These are phyloP conservation scores for Nymphalis io DNA, from an alignment of 1,140 invertebrate species.

Conservation along the genomic window DNA sequence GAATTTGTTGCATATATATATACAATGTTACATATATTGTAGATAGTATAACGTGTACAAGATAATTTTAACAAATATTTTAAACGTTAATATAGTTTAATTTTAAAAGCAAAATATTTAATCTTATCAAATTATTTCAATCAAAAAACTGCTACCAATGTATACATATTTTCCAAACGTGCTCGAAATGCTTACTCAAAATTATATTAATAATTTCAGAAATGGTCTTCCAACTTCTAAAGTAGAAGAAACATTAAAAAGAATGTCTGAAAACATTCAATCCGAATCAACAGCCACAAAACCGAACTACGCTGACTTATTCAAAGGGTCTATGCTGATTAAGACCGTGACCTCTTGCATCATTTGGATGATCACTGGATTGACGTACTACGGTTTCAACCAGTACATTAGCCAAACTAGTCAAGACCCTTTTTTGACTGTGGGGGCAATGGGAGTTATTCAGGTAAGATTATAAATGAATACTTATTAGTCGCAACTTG, in stretches of 20 bases:
- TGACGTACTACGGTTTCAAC: conserved; percentile 87
- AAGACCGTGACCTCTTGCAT: conserved; percentile 86
- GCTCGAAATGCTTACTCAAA: neutral
- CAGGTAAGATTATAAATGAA: conserved; percentile 49
- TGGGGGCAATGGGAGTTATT: conserved; percentile 74
- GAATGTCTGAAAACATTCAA: conserved; percentile 56
- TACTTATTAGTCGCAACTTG: neutral
- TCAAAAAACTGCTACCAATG: no score
- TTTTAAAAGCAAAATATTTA: no score
- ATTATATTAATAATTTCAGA: conserved; percentile 55
- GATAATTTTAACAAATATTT: no score
- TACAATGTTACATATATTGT: no score
- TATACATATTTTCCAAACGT: neutral
- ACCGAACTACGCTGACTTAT: conserved; percentile 84
- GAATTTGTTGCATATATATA: no score
- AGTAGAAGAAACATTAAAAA: conserved; percentile 68
- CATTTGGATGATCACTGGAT: conserved; percentile 86
- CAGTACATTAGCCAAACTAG: conserved; percentile 88
- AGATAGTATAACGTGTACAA: no score
- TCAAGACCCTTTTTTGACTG: conserved; percentile 87
- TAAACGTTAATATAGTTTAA: no score
- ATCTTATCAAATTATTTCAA: no score
- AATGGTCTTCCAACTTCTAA: conserved; percentile 80
- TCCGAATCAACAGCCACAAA: conserved; percentile 58
- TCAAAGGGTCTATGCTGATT: conserved; percentile 84